Evolutionary conservation across 2,113 vertebrate species (phyloP).

Genomic region (Leucopsar rothschildi): DNA sequence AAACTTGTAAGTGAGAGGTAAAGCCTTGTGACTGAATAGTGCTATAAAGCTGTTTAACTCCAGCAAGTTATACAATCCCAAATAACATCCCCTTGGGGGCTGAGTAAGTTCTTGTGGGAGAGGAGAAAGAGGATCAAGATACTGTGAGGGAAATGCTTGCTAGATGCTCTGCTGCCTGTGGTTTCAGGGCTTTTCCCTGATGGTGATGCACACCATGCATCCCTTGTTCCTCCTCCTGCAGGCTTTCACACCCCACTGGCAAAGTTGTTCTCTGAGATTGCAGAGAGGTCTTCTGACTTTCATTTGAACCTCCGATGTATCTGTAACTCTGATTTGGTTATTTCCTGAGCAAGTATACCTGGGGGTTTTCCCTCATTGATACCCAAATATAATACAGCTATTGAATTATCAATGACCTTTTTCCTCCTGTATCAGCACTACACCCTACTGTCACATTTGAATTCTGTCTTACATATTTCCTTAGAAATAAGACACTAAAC

Average conservation of each 20-base stretch:
- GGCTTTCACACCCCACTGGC: background rate
- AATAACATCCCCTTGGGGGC: background rate
- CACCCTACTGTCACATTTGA: background rate
- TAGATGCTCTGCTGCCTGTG: background rate
- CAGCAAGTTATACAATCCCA: background rate
- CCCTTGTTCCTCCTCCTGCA: background rate
- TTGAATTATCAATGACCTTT: background rate
- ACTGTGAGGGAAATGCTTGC: rapidly evolving
- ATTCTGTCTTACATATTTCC: background rate
- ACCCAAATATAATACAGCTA: background rate
- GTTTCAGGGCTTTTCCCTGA: background rate
- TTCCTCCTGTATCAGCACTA: background rate
- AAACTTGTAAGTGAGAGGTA: conserved; percentile 41
- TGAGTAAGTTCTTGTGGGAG: conserved; percentile 32
- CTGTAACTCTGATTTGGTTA: background rate
- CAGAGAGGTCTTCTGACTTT: background rate
- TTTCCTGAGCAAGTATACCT: background rate
- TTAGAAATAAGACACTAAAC: background rate
- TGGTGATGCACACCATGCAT: rapidly evolving
- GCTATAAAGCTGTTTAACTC: conserved; percentile 47
- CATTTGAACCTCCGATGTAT: background rate
- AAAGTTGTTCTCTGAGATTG: background rate
- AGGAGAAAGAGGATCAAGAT: background rate
- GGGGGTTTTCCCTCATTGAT: rapidly evolving
- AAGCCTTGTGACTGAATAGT: conserved; percentile 28